Conservation (phyloP, 2,888 invertebrate genomes). For the Dryomyza anilis region DNA sequence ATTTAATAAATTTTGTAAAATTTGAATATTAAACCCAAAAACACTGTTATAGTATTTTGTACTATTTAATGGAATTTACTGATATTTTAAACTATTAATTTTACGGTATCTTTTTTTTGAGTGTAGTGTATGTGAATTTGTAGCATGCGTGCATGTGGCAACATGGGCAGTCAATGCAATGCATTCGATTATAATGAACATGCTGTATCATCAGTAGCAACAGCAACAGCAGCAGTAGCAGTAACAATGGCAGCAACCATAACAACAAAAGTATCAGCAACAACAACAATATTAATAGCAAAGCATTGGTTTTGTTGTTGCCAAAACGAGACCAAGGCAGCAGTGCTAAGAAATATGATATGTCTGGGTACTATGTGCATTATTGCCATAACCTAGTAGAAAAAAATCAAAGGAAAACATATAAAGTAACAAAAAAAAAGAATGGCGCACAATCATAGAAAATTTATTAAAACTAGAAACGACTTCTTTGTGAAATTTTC, state of each 20-base stretch:
- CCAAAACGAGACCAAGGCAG: neutral
- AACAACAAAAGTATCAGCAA: neutral
- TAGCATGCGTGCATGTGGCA: neutral
- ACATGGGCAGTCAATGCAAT: constrained; percentile 3
- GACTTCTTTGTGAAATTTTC: too few relatives aligned
- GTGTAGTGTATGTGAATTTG: neutral
- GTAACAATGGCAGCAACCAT: neutral
- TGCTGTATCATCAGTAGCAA: neutral
- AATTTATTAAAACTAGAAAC: too few relatives aligned
- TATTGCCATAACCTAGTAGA: too few relatives aligned
- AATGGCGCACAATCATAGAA: too few relatives aligned
- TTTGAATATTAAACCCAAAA: too few relatives aligned
- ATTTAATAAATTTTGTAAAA: too few relatives aligned
- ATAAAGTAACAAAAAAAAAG: too few relatives aligned
- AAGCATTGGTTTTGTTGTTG: neutral
- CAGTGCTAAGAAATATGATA: neutral
- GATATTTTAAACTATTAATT: too few relatives aligned
- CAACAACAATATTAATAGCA: neutral
- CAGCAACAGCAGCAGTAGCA: neutral
- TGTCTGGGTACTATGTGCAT: neutral
- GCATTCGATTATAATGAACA: constrained; percentile 21
- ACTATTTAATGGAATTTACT: too few relatives aligned
- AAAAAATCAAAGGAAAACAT: too few relatives aligned
- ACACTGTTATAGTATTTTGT: too few relatives aligned
- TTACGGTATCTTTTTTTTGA: too few relatives aligned